Percentiles rank a stretch among this genome's conserved stretches.
phyloP scores from a whole-genome alignment of 2,888 invertebrate species.

The Psylliodes chrysocephalus region DNA sequence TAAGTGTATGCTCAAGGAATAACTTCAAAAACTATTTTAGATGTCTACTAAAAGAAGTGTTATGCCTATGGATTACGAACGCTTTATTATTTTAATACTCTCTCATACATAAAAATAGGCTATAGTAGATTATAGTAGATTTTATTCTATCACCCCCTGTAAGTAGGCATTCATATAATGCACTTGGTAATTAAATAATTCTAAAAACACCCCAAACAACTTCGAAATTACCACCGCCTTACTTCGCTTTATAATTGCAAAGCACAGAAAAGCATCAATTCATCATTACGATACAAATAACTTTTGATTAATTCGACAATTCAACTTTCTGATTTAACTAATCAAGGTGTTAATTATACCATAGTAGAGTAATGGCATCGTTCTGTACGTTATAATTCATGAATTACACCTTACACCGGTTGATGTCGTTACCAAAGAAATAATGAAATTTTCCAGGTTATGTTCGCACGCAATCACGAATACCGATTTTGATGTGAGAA shows the following conservation, averaged over 20 bases:
- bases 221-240: background rate
- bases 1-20: no score
- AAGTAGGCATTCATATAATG: no score
- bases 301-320: constrained; percentile 23
- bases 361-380: constrained; percentile 11
- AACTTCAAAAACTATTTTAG: no score
- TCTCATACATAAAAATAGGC: no score
- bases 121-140: no score
- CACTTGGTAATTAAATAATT: no score
- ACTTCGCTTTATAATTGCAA: background rate
- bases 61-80: no score
- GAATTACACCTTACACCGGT: constrained; percentile 27
- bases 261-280: background rate
- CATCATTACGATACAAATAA: constrained; percentile 2
- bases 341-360: constrained; percentile 30
- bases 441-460: constrained; percentile 32
- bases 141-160: no score
- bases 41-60: no score
- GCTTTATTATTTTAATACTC: no score
- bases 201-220: no score
- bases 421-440: constrained; percentile 33
- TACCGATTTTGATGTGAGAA: background rate
- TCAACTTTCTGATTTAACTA: constrained; percentile 22
- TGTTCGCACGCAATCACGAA: constrained; percentile 28
- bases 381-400: constrained; percentile 26